Base-by-base conservation (phyloP, 2,888 invertebrate genomes). In the Amblyjoppa proteus region DNA sequence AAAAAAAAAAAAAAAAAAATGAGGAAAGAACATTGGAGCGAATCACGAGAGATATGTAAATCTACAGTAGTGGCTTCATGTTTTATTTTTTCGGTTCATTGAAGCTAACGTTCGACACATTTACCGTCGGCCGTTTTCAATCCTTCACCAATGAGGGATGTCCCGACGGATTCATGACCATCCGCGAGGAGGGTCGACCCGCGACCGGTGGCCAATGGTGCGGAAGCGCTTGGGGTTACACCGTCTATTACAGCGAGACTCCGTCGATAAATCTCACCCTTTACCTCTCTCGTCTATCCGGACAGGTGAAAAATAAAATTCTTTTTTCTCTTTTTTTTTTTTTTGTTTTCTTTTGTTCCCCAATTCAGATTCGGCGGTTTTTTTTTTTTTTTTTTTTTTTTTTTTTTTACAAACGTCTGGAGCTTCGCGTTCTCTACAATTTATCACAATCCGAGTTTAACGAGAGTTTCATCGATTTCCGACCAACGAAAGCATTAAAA, bases 41-140 rank as follows among this genome's bases (percentile, higher is more conserved):
- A 38, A 51, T 49, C 20, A 28, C 51, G 66, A 34, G 9, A n/a
- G 41, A 45, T n/a, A 69, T 69, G 41, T n/a, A n/a, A 25, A 41
- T 41, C 31, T 9, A 28, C 25, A 45, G 20, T 28, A 5, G 13
- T 9, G 25, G 25, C 6, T 51, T 7, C 28, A 45, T 56, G 31
- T 41, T 31, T 66, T 70, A 7, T 31, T 68, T 58, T 81, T 83
- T 73, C 68, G 80, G 16, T 45, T 38, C 49, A 51, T 83, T 83
- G n/a, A 96, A 97, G 97, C 94, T 97, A 90, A 97, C 97, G 76
- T 97, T 98, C 93, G 97, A 97, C 94, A 97, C 97, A 77, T 97
- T 97, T 93, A 97, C 97, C 75, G 97, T 97, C 83, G 97, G 97
- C 66, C 97, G 97, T 90, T 97, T 97, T 92, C 96, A 96, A 87